phyloP scores from a whole-genome alignment of 2,113 vertebrate species.

The Lagopus leucura region DNA sequence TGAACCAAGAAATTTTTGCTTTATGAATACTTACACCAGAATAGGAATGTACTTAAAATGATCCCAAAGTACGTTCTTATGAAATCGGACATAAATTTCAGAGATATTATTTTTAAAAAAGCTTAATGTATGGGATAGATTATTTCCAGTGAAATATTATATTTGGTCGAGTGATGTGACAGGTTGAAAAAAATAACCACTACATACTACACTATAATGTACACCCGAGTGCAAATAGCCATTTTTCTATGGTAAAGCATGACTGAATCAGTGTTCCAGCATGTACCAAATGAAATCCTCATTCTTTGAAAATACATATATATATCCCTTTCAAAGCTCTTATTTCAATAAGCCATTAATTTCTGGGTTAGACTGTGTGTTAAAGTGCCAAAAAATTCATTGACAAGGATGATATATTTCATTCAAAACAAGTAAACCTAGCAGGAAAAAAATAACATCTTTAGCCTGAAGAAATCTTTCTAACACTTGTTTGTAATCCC shows the following conservation, averaged over 20 bases:
- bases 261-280: conserved; percentile 4
- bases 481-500: neutral
- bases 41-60: neutral
- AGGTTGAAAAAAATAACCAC: neutral
- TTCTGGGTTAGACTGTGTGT: neutral
- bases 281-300: neutral
- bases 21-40: neutral
- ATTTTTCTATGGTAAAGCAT: neutral
- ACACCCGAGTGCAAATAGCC: neutral
- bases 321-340: neutral
- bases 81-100: neutral
- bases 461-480: conserved; percentile 1
- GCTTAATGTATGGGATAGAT: neutral
- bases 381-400: conserved; percentile 18
- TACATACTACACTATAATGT: neutral
- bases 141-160: neutral
- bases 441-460: neutral
- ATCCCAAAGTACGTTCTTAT: neutral
- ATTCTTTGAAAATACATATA: neutral
- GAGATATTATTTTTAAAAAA: neutral
- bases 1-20: neutral
- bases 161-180: neutral
- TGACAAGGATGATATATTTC: conserved; percentile 5
- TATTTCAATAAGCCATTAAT: conserved; percentile 35
- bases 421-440: neutral